Evolutionary conservation across 2,113 vertebrate species (phyloP).

Genomic region (Gymnarchus niloticus): DNA sequence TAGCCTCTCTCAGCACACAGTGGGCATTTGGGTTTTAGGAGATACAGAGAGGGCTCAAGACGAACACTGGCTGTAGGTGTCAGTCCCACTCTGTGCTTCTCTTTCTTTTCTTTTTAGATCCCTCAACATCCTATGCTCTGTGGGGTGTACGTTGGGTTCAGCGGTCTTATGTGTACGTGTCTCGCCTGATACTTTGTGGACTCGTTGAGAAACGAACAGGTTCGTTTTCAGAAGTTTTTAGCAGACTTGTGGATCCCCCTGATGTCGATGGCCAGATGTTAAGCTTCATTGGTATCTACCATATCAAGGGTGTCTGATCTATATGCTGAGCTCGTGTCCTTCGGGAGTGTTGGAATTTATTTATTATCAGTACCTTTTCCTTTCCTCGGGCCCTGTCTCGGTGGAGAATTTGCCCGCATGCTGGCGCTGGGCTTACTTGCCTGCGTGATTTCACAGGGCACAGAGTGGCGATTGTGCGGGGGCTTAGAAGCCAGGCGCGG

Average conservation of each 20-base stretch:
- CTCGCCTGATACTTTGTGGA: background rate
- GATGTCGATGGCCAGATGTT: background rate
- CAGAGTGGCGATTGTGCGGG: constrained; percentile 37
- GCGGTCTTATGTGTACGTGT: background rate
- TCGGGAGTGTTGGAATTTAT: background rate
- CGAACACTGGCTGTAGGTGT: background rate
- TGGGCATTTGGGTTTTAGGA: background rate
- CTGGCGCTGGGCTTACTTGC: background rate
- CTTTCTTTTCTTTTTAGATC: no score
- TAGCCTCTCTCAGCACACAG: background rate
- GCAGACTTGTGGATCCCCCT: background rate
- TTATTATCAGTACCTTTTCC: background rate
- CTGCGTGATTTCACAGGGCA: constrained; percentile 22
- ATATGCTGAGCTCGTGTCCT: background rate
- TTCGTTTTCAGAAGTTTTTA: background rate
- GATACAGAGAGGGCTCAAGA: background rate
- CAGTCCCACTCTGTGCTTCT: background rate
- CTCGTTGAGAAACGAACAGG: background rate
- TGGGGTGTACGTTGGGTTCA: background rate
- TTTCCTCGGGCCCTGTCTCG: constrained; percentile 12
- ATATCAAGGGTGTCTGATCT: background rate
- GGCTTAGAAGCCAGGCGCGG: constrained; percentile 41
- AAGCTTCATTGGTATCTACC: background rate
- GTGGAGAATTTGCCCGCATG: constrained; percentile 16
- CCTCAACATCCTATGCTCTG: no score